Conservation (phyloP, 2,888 invertebrate species). For the Magallana nippona region DNA sequence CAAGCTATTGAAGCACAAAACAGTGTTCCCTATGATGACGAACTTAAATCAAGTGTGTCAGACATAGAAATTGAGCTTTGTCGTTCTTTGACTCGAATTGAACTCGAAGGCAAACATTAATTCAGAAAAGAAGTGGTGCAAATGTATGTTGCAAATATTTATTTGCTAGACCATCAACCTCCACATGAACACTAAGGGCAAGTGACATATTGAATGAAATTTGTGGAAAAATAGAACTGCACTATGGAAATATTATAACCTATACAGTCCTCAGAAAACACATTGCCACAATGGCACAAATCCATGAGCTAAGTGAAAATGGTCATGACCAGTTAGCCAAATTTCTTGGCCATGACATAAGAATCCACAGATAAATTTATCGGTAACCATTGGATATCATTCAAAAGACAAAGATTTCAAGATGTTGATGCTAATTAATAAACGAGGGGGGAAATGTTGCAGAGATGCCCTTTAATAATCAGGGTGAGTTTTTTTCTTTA, state of each 20-base stretch:
- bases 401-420: constrained; percentile 5
- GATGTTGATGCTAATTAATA: constrained; percentile 1
- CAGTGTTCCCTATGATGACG: background rate
- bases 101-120: background rate
- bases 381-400: background rate
- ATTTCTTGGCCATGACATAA: constrained; percentile 12
- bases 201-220: background rate
- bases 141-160: background rate
- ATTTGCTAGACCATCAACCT: background rate
- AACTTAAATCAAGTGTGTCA: constrained; percentile 3
- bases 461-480: constrained; percentile 9
- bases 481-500: background rate
- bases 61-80: background rate
- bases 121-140: background rate
- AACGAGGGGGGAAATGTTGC: background rate
- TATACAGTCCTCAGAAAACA: background rate
- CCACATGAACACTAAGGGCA: background rate
- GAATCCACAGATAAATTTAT: background rate
- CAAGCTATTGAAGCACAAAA: constrained; percentile 9
- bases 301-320: constrained; percentile 2
- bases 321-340: constrained; percentile 10
- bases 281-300: constrained; percentile 9
- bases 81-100: constrained; percentile 3
- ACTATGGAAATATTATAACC: background rate
- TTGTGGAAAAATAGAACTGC: background rate